A percentile compares a stretch with the other conserved stretches of the same genome.
These are phyloP conservation scores for Acipenser oxyrinchus DNA, from an alignment of 2,797 vertebrate genomes.

Conservation along the genomic window DNA sequence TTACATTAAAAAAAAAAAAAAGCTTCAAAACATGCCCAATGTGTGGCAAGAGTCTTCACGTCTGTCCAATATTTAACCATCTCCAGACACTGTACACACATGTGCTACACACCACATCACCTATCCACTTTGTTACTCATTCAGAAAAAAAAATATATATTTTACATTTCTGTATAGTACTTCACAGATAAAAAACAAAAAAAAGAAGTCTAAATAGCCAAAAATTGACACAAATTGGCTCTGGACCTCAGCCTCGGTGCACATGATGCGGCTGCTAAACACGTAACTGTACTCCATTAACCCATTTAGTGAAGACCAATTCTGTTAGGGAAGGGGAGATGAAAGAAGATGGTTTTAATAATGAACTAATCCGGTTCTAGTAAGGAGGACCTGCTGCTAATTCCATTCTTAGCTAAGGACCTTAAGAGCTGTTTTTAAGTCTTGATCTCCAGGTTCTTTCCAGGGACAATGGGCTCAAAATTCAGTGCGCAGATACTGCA, in stretches of 20 bases:
- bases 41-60: no score
- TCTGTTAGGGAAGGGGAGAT: slow-evolving; percentile 36
- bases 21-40: no score
- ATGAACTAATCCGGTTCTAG: slow-evolving; percentile 53
- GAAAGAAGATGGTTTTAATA: slow-evolving; percentile 53
- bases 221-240: neutral
- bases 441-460: neutral
- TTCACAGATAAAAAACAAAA: no score
- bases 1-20: no score
- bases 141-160: no score
- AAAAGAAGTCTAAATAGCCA: neutral
- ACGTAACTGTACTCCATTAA: slow-evolving; percentile 38
- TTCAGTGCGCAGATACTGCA: neutral
- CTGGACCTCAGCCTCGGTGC: slow-evolving; percentile 6
- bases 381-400: slow-evolving; percentile 50
- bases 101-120: no score
- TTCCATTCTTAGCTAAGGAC: slow-evolving; percentile 49
- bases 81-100: no score
- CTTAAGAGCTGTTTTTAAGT: slow-evolving; percentile 25
- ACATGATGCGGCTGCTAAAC: slow-evolving; percentile 27
- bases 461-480: neutral
- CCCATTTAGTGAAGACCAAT: slow-evolving; percentile 42
- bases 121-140: no score
- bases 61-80: no score
- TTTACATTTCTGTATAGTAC: no score